These are phyloP conservation scores for Neodontobutis hainanensis DNA, from an alignment of 2,113 vertebrate genomes.

Conservation along the genomic window DNA sequence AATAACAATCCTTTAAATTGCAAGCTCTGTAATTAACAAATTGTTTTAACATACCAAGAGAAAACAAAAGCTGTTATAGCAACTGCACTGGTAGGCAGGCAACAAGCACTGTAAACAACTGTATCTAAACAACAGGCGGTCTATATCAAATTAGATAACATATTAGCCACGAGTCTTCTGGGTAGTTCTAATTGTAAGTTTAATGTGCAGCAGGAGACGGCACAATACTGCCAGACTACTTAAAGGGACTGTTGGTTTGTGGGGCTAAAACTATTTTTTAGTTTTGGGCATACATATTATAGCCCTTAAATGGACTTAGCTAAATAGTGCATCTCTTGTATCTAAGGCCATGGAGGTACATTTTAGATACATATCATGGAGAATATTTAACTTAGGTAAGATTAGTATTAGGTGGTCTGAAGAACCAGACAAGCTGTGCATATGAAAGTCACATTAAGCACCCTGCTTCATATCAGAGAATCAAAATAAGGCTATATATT, in stretches of 20 bases:
- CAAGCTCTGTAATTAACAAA: slow-evolving; percentile 3
- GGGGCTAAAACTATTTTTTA: too few species aligned
- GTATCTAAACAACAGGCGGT: not conserved
- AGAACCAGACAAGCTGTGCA: too few species aligned
- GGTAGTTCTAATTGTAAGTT: not conserved
- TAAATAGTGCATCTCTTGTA: too few species aligned
- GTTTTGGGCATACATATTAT: too few species aligned
- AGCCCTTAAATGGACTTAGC: too few species aligned
- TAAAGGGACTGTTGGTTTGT: not conserved
- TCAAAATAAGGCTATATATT: too few species aligned
- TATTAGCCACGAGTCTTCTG: not conserved
- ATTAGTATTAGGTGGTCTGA: too few species aligned
- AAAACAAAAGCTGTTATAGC: slow-evolving; percentile 9
- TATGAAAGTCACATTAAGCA: too few species aligned
- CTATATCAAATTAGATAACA: not conserved
- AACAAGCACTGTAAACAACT: slow-evolving; percentile 2
- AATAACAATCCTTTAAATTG: slow-evolving; percentile 1
- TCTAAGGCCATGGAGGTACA: too few species aligned
- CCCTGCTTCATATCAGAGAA: too few species aligned
- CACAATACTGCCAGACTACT: not conserved
- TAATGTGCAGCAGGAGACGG: not conserved
- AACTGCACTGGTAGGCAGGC: slow-evolving; percentile 12
- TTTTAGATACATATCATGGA: too few species aligned
- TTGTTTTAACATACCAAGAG: slow-evolving; percentile 4
- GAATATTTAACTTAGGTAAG: too few species aligned